These are phyloP conservation scores for Pangasius krempfi DNA, from an alignment of 2,797 vertebrate genomes.

Conservation along the genomic window DNA sequence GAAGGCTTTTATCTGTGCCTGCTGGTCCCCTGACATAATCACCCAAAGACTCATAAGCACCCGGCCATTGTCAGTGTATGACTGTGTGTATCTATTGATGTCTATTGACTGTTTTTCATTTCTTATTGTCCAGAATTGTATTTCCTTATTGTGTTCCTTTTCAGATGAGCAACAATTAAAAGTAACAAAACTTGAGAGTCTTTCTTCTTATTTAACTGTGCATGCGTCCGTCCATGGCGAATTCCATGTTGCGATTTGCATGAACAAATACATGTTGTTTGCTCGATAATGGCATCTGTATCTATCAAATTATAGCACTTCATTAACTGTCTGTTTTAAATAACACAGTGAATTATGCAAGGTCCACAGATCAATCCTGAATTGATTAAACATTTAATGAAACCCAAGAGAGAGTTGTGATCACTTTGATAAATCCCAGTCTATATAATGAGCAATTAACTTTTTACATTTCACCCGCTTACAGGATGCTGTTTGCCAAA, in stretches of 20 bases:
- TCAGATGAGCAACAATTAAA: slow-evolving; percentile 16
- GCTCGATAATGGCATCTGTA: slow-evolving; percentile 20
- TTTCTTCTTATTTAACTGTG: not conserved
- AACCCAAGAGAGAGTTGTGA: slow-evolving; percentile 57
- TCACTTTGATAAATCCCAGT: slow-evolving; percentile 61
- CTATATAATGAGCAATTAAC: slow-evolving; percentile 64
- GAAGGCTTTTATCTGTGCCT: slow-evolving; percentile 52
- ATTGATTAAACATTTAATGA: slow-evolving; percentile 67
- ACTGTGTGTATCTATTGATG: not conserved
- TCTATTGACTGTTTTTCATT: not conserved
- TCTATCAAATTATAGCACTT: slow-evolving; percentile 49
- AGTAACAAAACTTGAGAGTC: not conserved
- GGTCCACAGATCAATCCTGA: slow-evolving; percentile 59
- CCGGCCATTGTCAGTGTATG: not conserved
- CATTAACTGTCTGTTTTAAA: slow-evolving; percentile 60
- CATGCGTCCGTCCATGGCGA: not conserved
- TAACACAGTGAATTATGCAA: slow-evolving; percentile 49
- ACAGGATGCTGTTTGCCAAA: slow-evolving; percentile 61
- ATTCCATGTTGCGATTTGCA: slow-evolving; percentile 1
- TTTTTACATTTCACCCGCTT: slow-evolving; percentile 58
- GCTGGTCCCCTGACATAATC: slow-evolving; percentile 34
- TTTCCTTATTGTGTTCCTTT: not conserved
- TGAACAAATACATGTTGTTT: not conserved
- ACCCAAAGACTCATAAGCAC: slow-evolving; percentile 19
- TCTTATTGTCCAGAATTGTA: not conserved